Conservation (phyloP, 2,113 vertebrate species). For the Bos taurus region ARS-UCD2.0 NC_037352.1:6096001-6096500, state of each 20-base stretch:
- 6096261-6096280: neutral
- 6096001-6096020: constrained; percentile 77
- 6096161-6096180: neutral
- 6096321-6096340: neutral
- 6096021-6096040: constrained; percentile 70
- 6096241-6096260: constrained; percentile 36
- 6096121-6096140: constrained; percentile 14
- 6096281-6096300: constrained; percentile 55
- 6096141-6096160: constrained; percentile 38
- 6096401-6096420: constrained; percentile 69
- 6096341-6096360: neutral
- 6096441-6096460: constrained; percentile 67
- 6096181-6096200: neutral
- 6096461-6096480: constrained; percentile 52
- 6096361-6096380: constrained; percentile 63
- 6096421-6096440: constrained; percentile 70
- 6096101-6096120: constrained; percentile 46
- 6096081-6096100: constrained; percentile 47
- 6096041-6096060: constrained; percentile 76
- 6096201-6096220: neutral
- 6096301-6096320: neutral
- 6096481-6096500: constrained; percentile 72
- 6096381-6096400: constrained; percentile 60
- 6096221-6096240: constrained; percentile 69
- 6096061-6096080: constrained; percentile 58